Evolutionary conservation across 2,113 vertebrate genomes (phyloP).

Genomic region (Takifugu bimaculatus): DNA sequence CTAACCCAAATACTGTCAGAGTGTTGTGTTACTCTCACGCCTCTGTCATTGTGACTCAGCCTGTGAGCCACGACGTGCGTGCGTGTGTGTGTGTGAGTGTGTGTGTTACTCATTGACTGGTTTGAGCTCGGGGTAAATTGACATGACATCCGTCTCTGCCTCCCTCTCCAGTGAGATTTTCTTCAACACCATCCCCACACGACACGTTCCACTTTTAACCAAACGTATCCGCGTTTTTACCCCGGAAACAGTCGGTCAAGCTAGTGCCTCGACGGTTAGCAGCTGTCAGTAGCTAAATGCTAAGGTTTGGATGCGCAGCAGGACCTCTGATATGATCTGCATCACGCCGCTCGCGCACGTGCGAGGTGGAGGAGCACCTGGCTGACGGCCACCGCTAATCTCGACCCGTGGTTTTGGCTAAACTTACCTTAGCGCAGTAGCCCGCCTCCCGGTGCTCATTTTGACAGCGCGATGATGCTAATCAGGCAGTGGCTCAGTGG

Average conservation of each 20-base stretch:
- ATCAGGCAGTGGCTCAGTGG: constrained; percentile 11
- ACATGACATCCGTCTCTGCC: constrained; percentile 54
- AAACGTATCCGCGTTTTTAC: background rate
- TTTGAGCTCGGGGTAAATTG: constrained; percentile 46
- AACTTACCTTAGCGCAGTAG: background rate
- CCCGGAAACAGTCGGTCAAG: background rate
- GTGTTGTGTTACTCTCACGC: constrained; percentile 48
- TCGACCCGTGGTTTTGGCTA: background rate
- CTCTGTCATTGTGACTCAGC: constrained; percentile 50
- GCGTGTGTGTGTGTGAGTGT: constrained; percentile 16
- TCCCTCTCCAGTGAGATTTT: constrained; percentile 39
- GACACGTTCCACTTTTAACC: constrained; percentile 10
- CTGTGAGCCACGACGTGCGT: constrained; percentile 23
- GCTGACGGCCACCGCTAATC: no score
- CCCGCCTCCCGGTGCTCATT: background rate
- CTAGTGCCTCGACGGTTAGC: no score
- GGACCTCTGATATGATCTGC: no score
- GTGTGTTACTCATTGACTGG: constrained; percentile 55
- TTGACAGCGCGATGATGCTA: constrained; percentile 1
- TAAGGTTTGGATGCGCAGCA: no score
- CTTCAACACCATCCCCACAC: constrained; percentile 15
- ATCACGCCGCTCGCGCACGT: no score
- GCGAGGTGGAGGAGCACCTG: no score
- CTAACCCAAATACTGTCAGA: constrained; percentile 47
- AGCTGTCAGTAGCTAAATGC: no score